Evolutionary conservation across 2,113 vertebrate genomes (phyloP), one percentile per base, ranked within the genome.

Genomic region (Cynopterus brachyotis): DNA sequence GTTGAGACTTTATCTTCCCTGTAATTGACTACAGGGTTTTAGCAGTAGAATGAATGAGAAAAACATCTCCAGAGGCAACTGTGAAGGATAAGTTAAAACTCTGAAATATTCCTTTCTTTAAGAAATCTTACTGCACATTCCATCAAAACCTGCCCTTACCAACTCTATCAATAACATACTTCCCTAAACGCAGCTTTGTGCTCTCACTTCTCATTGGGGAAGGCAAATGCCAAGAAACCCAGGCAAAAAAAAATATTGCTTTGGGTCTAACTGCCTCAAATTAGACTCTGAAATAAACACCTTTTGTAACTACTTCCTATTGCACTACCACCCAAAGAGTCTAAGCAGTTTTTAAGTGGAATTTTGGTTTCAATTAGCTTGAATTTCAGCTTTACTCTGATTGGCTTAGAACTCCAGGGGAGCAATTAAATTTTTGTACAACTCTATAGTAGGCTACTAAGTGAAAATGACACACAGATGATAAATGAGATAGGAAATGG

Each of bases 341-440:
- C 62, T 60, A 73, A 96, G 82, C 50, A 96, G 92, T 88, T 93
- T 82, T 59, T 87, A 95, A 96, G 90, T 64, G 76, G 93, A 97
- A 98, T 97, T 98, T 97, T 96, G 96, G 96, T 97, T 98, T 97
- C 97, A 97, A 95, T 97, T 96, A 96, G 78, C n/a, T 96, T 76
- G 94, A 95, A 85, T 92, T 97, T 96, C 84, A 97, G 67, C 82
- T 80, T 89, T 72, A 62, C 53, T 95, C 24, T 90, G 79, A 95
- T 83, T 97, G 96, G 94, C n/a, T 92, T 89, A 92, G 81, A 67
- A 82, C 9, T 93, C 73, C 76, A 75, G 24, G 82, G 90, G 55
- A 95, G 62, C 64, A 91, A 82, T 96, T 90, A 94, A 59, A 87
- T 57, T 96, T 92, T 57, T 73, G 85, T 47, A 22, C 66, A 95